phyloP scores from a whole-genome alignment of 2,888 invertebrate species.

The Acanthacorydalis orientalis region DNA sequence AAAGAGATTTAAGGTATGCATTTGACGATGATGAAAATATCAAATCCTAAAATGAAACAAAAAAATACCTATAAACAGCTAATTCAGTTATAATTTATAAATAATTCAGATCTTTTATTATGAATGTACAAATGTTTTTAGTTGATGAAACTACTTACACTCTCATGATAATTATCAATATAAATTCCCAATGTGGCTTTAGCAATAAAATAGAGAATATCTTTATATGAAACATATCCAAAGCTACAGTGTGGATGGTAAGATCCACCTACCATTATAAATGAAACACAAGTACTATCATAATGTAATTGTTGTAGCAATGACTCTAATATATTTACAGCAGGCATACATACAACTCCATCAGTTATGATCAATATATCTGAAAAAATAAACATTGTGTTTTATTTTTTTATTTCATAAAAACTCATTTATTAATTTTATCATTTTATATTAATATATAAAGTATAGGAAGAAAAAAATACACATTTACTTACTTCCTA shows the following conservation, averaged over 20 bases:
- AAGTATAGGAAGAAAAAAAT: constrained; percentile 1
- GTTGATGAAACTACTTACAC: constrained; percentile 20
- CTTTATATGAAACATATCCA: constrained; percentile 53
- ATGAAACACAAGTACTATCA: constrained; percentile 56
- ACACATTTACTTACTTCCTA: constrained; percentile 39
- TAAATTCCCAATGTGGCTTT: constrained; percentile 58
- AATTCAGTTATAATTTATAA: not conserved
- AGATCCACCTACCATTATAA: constrained; percentile 50
- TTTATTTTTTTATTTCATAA: not conserved
- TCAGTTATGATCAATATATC: constrained; percentile 59
- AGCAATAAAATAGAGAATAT: constrained; percentile 57
- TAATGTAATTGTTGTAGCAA: constrained; percentile 54
- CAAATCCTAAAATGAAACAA: not conserved
- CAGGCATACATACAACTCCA: constrained; percentile 53
- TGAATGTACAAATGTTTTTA: not conserved
- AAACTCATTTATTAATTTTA: not conserved
- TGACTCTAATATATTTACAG: constrained; percentile 53
- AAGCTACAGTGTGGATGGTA: constrained; percentile 49
- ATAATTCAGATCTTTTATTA: not conserved
- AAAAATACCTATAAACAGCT: not conserved
- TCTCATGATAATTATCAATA: constrained; percentile 35
- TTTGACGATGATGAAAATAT: not conserved
- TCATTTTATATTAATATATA: constrained; percentile 4
- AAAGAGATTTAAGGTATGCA: constrained; percentile 8
- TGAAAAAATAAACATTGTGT: constrained; percentile 20